Percentiles rank a stretch among this genome's conserved stretches.
Conservation (phyloP, 2,113 vertebrate species). For the Pipa parva region DNA sequence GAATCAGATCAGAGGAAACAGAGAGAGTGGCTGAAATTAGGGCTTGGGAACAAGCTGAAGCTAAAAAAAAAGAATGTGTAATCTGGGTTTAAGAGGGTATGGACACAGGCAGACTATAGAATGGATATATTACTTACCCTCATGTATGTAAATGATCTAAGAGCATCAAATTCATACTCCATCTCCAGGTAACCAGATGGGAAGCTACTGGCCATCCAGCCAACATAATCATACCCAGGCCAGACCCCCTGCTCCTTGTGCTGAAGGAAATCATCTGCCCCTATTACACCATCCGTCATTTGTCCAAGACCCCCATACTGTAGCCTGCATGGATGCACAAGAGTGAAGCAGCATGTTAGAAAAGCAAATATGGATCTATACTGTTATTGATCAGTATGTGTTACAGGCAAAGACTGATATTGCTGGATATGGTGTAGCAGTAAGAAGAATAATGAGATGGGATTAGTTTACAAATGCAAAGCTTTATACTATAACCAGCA, state of each 20-base stretch:
- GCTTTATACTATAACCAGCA: too few species aligned
- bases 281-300: conserved; percentile 80
- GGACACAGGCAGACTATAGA: not conserved
- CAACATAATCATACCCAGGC: conserved; percentile 89
- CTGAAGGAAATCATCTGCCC: conserved; percentile 79
- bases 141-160: conserved; percentile 77
- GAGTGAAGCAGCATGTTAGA: not conserved
- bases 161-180: conserved; percentile 84
- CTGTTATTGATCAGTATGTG: not conserved
- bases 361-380: too few species aligned
- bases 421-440: conserved; percentile 28
- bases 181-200: conserved; percentile 73
- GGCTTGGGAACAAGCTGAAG: too few species aligned
- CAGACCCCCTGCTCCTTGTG: conserved; percentile 82
- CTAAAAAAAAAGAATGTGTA: too few species aligned
- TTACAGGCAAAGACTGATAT: not conserved
- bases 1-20: not conserved
- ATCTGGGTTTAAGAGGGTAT: not conserved
- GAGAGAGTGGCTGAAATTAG: too few species aligned
- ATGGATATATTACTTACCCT: conserved; percentile 61
- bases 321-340: conserved; percentile 57
- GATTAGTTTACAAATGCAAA: too few species aligned
- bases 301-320: conserved; percentile 88
- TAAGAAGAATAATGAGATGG: too few species aligned
- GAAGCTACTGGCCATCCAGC: conserved; percentile 75